A percentile compares a stretch with the other conserved stretches of the same genome.
These are phyloP conservation scores for Linurgus olivaceus DNA, from an alignment of 2,797 vertebrate species.

Conservation along the genomic window DNA sequence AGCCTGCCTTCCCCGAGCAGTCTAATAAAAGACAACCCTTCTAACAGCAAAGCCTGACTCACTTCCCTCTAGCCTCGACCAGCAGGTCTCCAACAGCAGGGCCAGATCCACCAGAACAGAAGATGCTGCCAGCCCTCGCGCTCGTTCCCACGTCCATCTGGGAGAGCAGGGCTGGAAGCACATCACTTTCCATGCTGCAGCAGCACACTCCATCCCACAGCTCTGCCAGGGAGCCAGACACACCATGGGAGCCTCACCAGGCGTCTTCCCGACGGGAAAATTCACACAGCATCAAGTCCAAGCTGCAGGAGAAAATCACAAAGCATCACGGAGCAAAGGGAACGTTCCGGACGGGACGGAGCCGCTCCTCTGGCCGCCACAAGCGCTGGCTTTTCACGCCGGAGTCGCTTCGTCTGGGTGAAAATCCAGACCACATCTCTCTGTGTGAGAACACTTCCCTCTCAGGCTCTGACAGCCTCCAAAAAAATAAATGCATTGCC, in stretches of 20 bases:
- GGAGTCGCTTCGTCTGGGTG: neutral
- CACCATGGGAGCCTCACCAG: rapidly evolving
- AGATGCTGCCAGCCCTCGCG: neutral
- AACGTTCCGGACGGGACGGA: neutral
- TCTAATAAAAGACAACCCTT: slow-evolving; percentile 51
- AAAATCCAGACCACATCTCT: neutral
- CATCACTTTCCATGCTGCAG: neutral
- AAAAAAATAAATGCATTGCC: neutral
- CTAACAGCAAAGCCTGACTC: slow-evolving; percentile 52
- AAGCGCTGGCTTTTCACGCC: rapidly evolving
- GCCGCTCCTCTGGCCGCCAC: neutral
- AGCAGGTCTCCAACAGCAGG: neutral
- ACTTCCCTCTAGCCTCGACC: slow-evolving; percentile 27
- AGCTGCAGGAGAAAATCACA: neutral
- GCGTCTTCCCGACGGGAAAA: neutral
- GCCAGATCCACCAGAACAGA: neutral
- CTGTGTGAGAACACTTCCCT: neutral
- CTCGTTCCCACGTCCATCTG: neutral
- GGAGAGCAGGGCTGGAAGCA: neutral
- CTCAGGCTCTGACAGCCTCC: neutral
- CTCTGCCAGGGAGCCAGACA: neutral
- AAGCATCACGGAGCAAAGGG: neutral
- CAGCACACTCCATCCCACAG: neutral
- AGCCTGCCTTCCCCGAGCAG: neutral
- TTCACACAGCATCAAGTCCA: neutral